A percentile compares a stretch with the other conserved stretches of the same genome.
phyloP scores from a whole-genome alignment of 2,113 vertebrate genomes.

The Hyperoodon ampullatus region DNA sequence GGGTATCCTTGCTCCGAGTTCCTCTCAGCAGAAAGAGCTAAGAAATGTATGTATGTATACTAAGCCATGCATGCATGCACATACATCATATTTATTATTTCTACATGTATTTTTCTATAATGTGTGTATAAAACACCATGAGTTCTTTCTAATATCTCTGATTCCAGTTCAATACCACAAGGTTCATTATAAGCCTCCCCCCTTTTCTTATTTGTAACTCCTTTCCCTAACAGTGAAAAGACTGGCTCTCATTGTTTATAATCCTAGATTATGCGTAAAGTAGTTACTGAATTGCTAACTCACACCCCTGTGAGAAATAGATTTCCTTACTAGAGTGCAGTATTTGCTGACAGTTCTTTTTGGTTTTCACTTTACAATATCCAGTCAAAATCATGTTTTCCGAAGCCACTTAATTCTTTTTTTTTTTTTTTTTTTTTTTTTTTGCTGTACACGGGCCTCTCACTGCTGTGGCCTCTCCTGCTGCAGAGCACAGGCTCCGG shows the following conservation, averaged over 20 bases:
- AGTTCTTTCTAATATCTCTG: not conserved
- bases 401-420: not conserved
- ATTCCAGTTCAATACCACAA: not conserved
- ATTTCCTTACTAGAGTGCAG: not conserved
- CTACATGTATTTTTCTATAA: not conserved
- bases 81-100: not conserved
- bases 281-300: conserved; percentile 15
- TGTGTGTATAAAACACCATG: not conserved
- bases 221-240: not conserved
- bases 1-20: not conserved
- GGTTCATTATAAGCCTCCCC: not conserved
- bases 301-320: not conserved
- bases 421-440: too few relatives aligned
- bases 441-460: too few relatives aligned
- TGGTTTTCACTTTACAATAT: not conserved
- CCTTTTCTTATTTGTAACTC: conserved; percentile 10
- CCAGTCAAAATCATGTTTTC: conserved; percentile 31
- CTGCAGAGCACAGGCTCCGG: too few relatives aligned
- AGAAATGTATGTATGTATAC: not conserved
- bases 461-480: too few relatives aligned
- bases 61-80: not conserved
- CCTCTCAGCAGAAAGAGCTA: not conserved
- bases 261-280: not conserved
- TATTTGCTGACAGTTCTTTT: conserved; percentile 26
- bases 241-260: not conserved